Conservation (phyloP, 2,888 invertebrate species). For the Megalurothrips usitatus region DNA sequence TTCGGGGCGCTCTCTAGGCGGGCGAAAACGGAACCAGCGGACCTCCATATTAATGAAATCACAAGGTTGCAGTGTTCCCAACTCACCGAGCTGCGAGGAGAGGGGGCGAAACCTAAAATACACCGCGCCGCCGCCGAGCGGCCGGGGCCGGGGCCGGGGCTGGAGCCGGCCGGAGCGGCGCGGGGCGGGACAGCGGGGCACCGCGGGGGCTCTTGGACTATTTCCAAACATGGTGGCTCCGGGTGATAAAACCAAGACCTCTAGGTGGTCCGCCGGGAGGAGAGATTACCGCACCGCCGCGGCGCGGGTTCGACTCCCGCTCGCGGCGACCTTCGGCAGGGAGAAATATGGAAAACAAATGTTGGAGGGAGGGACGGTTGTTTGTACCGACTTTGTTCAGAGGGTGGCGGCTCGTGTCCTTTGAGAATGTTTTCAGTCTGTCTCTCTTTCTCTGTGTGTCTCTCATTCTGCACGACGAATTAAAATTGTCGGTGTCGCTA, state of each 20-base stretch:
- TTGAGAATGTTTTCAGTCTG: too few species aligned
- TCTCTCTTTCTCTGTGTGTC: too few species aligned
- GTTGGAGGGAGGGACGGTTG: too few species aligned
- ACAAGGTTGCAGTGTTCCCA: slow-evolving; percentile 26
- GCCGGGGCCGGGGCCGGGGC: neutral
- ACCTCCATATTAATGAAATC: slow-evolving; percentile 25
- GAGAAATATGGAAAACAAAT: too few species aligned
- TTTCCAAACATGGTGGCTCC: slow-evolving; percentile 9
- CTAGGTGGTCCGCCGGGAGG: neutral
- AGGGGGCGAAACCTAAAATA: slow-evolving; percentile 18
- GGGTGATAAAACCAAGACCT: slow-evolving; percentile 16
- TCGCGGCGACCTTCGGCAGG: too few species aligned
- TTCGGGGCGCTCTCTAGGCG: neutral
- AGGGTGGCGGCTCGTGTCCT: too few species aligned
- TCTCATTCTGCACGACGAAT: too few species aligned
- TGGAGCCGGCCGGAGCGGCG: too few species aligned
- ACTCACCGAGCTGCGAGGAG: neutral
- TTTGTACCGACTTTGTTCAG: too few species aligned
- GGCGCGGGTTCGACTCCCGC: too few species aligned
- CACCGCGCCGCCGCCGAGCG: neutral
- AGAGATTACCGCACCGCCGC: neutral
- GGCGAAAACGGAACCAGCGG: neutral
- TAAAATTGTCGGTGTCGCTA: too few species aligned
- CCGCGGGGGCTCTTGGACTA: neutral
- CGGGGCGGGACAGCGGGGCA: too few species aligned